Percentiles rank a stretch among this genome's conserved stretches.
These are phyloP conservation scores for Tetragnatha versicolor DNA, from an alignment of 1,140 invertebrate genomes.

Conservation along the genomic window DNA sequence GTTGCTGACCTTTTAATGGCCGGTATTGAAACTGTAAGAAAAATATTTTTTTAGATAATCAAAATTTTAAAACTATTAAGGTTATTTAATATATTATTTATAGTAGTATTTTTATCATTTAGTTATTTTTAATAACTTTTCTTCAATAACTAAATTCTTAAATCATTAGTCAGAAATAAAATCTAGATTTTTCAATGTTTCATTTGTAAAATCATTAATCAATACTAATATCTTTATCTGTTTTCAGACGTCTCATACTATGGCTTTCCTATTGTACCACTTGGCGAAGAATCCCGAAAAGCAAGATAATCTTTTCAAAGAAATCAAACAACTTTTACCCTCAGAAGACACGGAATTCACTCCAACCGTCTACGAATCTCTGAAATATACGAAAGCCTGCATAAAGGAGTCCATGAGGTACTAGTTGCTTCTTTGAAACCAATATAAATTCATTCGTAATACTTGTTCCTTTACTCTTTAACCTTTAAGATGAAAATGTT, in stretches of 20 bases:
- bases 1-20: constrained; percentile 83
- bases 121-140: too few relatives aligned
- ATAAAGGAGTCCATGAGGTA: constrained; percentile 60
- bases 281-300: constrained; percentile 64
- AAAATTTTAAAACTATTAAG: too few relatives aligned
- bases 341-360: constrained; percentile 22
- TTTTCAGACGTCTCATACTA: constrained; percentile 62
- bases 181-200: too few relatives aligned
- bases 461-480: too few relatives aligned
- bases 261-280: constrained; percentile 63
- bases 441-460: not conserved
- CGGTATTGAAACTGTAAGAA: constrained; percentile 81
- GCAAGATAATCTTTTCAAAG: constrained; percentile 63
- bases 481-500: too few relatives aligned
- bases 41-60: not conserved
- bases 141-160: too few relatives aligned
- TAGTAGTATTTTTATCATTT: too few relatives aligned
- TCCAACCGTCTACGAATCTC: constrained; percentile 28
- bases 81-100: too few relatives aligned
- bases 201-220: too few relatives aligned
- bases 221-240: too few relatives aligned
- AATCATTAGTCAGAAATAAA: too few relatives aligned
- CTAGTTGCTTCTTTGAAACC: not conserved
- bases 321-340: constrained; percentile 60
- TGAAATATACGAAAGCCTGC: constrained; percentile 58